phyloP scores from a whole-genome alignment of 1,140 invertebrate genomes.

The Thalassaphorura encarpata region DNA sequence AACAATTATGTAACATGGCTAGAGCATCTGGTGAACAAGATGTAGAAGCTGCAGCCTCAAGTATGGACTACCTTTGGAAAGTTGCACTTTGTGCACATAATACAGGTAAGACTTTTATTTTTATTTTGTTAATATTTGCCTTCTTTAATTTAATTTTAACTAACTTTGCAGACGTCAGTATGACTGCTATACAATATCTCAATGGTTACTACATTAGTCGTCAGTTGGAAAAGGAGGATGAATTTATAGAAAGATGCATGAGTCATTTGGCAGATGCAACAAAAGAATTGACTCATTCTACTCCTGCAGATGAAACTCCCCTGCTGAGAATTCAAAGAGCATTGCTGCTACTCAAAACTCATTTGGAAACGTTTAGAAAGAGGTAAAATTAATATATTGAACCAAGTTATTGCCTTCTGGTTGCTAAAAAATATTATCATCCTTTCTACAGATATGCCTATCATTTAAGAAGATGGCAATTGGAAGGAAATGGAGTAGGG shows the following conservation, averaged over 20 bases:
- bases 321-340: conserved; percentile 81
- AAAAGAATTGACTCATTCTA: conserved; percentile 47
- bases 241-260: conserved; percentile 87
- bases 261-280: conserved; percentile 71
- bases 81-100: conserved; percentile 78
- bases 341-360: conserved; percentile 73
- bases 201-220: conserved; percentile 87
- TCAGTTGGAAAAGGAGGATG: conserved; percentile 76
- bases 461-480: conserved; percentile 70
- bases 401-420: background rate
- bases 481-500: conserved; percentile 65
- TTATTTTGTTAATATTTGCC: conserved; percentile 1
- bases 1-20: conserved; percentile 77
- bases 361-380: conserved; percentile 80
- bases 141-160: conserved; percentile 2
- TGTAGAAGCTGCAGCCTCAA: conserved; percentile 46
- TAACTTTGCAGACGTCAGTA: conserved; percentile 63
- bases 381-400: conserved; percentile 41
- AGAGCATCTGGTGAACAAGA: conserved; percentile 48
- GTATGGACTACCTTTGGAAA: conserved; percentile 88
- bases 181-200: conserved; percentile 85
- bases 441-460: conserved; percentile 59
- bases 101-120: conserved; percentile 45
- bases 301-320: conserved; percentile 59
- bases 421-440: conserved; percentile 17